Evolutionary conservation across 2,797 vertebrate species (phyloP), one percentile per base, ranked within the genome.

Genomic region (Molossus molossus): DNA sequence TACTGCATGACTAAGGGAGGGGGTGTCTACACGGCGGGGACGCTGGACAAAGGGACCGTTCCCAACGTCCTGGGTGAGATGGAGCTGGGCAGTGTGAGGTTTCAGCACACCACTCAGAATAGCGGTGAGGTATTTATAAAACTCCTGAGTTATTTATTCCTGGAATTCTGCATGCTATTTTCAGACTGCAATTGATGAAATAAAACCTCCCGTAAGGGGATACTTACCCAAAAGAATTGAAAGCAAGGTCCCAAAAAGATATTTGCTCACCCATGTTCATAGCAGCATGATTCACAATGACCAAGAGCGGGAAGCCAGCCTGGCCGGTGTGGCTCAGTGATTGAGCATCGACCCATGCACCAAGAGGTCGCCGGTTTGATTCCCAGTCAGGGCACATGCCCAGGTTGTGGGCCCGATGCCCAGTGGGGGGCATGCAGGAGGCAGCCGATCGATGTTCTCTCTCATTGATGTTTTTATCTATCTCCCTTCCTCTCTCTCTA

Each of bases 21-120:
- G 14, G 14, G 13, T 10, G 37, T 11, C 4, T 2, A 1, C 33
- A 7, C 27, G 80, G 7, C 1, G 5, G 45, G 2, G 23, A n/a
- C 3, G 0, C 5, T 18, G 23, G 57, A 29, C 13, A 17, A 37
- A 17, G 11, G 5, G n/a, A 60, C 27, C 33, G 40, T 21, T 62
- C 37, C 12, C 2, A 33, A 33, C 33, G 3, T 48, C 27, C 18
- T 3, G 3, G 58, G 37, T 64, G 60, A 27, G 17, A 64, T 5
- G 1, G 18, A 48, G 45, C 62, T 9, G 27, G 80, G 5, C 29
- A 9, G 80, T 12, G 1, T 40, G 57, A 27, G 11, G 20, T 33
- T 23, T 50, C 7, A 1, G 23, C 81, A 33, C 4, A 6, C 27
- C 13, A 14, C 12, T 65, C 45, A 53, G 20, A 9, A 9, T 3